Percentiles rank a stretch among this genome's conserved stretches.
Conservation (phyloP, 2,797 vertebrate genomes). For the Arctocebus calabarensis region DNA sequence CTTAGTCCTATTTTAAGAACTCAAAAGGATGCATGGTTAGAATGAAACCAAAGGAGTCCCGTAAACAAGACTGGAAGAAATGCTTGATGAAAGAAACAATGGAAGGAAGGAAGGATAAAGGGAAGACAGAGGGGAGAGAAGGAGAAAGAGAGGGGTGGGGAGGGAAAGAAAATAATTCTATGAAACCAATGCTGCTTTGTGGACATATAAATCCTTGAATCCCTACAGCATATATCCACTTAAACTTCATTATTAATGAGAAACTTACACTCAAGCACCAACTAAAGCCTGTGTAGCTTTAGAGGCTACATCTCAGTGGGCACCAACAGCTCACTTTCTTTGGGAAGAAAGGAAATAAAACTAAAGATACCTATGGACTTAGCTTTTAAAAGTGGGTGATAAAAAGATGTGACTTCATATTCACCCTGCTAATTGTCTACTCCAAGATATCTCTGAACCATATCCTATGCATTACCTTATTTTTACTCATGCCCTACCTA, state of each 20-base stretch:
- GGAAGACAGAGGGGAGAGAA: background rate
- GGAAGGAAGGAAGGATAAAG: background rate
- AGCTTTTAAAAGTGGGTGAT: background rate
- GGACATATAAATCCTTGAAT: background rate
- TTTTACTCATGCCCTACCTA: background rate
- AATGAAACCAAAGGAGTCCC: background rate
- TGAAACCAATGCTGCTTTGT: background rate
- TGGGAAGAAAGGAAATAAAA: constrained; percentile 47
- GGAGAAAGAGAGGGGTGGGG: background rate
- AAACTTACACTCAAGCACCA: background rate
- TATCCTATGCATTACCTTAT: background rate
- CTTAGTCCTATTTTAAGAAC: background rate
- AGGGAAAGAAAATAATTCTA: background rate
- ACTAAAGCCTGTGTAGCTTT: background rate
- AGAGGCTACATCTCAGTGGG: background rate
- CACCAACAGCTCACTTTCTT: background rate
- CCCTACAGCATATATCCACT: background rate
- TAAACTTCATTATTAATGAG: background rate
- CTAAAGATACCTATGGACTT: constrained; percentile 11
- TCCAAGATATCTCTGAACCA: background rate
- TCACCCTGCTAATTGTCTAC: background rate
- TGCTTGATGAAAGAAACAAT: background rate
- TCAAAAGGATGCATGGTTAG: background rate
- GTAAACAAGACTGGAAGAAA: background rate
- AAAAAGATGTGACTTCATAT: constrained; percentile 10